A percentile compares a stretch with the other conserved stretches of the same genome.
phyloP scores from a whole-genome alignment of 2,113 vertebrate species.

The Climacteris rufus region DNA sequence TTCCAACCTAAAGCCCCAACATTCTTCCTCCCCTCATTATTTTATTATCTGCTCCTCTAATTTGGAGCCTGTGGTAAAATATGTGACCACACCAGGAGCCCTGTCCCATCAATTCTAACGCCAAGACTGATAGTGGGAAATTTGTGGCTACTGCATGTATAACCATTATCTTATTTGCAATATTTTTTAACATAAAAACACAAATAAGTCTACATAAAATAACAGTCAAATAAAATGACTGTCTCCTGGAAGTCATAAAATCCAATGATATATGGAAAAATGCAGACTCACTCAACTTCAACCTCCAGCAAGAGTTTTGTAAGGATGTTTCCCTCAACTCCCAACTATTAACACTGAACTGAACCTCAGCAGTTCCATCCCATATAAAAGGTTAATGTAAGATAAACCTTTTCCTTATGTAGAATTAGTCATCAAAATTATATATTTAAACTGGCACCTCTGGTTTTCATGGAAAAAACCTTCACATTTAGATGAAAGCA shows the following conservation, averaged over 20 bases:
- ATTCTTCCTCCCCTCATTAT: not conserved
- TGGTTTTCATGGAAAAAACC: not conserved
- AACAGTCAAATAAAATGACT: not conserved
- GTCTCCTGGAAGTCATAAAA: constrained; percentile 19
- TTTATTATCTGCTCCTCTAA: not conserved
- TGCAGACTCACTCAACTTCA: not conserved
- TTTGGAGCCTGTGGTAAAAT: not conserved
- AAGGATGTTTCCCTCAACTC: not conserved
- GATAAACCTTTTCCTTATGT: not conserved
- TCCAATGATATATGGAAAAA: not conserved
- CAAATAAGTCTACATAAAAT: not conserved
- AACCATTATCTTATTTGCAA: not conserved
- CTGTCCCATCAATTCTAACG: not conserved
- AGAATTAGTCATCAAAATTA: not conserved
- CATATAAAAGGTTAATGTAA: not conserved
- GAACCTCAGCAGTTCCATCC: not conserved
- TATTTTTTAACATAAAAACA: not conserved
- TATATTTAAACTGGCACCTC: not conserved
- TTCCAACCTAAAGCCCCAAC: not conserved
- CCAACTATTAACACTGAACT: not conserved
- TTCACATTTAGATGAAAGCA: not conserved
- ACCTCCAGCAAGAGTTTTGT: not conserved
- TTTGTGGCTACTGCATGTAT: not conserved
- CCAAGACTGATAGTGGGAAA: not conserved
- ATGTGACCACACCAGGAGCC: not conserved